Evolutionary conservation across 2,113 vertebrate genomes (phyloP).

Genomic region (Prunella himalayana): DNA sequence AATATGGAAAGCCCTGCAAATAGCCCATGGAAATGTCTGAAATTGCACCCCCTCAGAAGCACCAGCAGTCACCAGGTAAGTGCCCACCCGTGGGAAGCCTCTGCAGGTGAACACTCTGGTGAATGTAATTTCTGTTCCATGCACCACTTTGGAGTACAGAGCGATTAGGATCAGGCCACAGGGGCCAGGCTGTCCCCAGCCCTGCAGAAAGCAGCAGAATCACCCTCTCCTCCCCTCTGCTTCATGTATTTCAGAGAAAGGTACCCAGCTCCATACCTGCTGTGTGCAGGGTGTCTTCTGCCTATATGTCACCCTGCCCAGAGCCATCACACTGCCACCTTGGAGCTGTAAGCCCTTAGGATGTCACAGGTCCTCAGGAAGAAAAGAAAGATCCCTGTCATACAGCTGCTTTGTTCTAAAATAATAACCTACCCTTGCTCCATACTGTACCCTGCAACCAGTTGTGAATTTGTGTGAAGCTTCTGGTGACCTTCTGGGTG

Average conservation of each 20-base stretch:
- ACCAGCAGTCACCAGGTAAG: too few relatives aligned
- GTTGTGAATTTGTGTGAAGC: not conserved
- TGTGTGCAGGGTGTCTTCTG: not conserved
- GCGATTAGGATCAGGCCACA: accelerated
- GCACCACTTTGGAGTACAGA: accelerated
- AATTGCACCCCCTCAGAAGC: not conserved
- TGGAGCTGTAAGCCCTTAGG: not conserved
- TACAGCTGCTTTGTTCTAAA: not conserved
- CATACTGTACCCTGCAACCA: not conserved
- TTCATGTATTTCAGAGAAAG: not conserved
- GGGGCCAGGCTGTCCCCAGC: not conserved
- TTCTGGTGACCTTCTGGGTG: not conserved
- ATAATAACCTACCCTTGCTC: not conserved
- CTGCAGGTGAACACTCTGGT: not conserved
- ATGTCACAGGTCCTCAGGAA: not conserved
- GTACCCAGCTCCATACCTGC: not conserved
- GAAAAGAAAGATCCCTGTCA: not conserved
- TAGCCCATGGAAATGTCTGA: not conserved
- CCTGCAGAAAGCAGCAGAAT: not conserved
- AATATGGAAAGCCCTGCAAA: not conserved
- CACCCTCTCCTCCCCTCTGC: not conserved
- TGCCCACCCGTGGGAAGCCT: not conserved
- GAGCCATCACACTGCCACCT: not conserved
- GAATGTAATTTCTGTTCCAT: not conserved
- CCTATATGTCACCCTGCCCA: not conserved